Conservation (phyloP, 2,113 vertebrate genomes). For the Cromileptes altivelis region DNA sequence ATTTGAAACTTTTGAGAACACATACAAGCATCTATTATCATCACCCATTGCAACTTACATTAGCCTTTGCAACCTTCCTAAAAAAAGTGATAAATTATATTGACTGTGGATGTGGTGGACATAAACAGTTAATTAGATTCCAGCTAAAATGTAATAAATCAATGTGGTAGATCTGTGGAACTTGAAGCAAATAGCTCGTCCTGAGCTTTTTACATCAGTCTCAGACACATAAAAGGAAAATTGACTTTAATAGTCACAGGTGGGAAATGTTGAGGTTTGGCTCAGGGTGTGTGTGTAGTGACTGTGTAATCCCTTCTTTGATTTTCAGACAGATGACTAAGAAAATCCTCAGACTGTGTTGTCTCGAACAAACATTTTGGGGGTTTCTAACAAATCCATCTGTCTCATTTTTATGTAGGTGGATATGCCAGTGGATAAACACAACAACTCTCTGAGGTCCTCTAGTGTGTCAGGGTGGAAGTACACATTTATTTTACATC, state of each 20-base stretch:
- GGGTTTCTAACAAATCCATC: conserved; percentile 26
- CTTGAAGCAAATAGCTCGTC: background rate
- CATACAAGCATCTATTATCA: too few species aligned
- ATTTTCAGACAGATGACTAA: conserved; percentile 65
- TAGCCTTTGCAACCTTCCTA: background rate
- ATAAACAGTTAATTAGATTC: background rate
- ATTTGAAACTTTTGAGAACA: background rate
- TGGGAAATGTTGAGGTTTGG: conserved; percentile 37
- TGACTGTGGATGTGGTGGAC: background rate
- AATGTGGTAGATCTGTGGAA: background rate
- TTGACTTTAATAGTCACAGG: conserved; percentile 5
- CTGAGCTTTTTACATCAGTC: background rate
- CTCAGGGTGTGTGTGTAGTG: background rate
- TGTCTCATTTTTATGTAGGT: conserved; percentile 24
- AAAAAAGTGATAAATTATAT: background rate
- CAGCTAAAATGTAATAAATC: background rate
- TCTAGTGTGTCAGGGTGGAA: conserved; percentile 41
- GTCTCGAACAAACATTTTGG: conserved; percentile 31
- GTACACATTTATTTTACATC: background rate
- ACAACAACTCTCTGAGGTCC: conserved; percentile 56
- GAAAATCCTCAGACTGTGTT: background rate
- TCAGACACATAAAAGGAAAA: conserved; percentile 12
- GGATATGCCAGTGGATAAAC: conserved; percentile 1
- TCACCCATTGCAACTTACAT: background rate
- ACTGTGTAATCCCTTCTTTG: conserved; percentile 21